phyloP scores from a whole-genome alignment of 1,140 invertebrate genomes.

The Babylonia areolata region DNA sequence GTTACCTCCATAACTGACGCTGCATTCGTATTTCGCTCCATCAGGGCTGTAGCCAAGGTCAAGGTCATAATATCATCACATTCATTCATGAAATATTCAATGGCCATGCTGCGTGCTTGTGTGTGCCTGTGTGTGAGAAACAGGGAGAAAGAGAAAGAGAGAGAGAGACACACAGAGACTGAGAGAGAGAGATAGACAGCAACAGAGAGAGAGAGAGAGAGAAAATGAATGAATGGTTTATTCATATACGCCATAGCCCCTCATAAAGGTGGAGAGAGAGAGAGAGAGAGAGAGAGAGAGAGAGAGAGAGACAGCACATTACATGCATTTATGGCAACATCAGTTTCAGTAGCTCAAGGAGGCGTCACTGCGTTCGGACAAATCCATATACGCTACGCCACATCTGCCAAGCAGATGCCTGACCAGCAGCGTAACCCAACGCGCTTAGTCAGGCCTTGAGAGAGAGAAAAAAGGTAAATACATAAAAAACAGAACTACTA shows the following conservation, averaged over 20 bases:
- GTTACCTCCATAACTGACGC: not conserved
- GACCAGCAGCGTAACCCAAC: no score
- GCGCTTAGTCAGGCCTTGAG: no score
- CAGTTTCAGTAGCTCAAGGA: not conserved
- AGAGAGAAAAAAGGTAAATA: no score
- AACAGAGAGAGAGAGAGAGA: not conserved
- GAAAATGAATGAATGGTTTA: not conserved
- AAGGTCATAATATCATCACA: not conserved
- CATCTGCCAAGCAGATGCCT: no score
- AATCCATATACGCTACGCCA: no score
- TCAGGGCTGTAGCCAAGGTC: not conserved
- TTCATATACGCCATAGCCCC: not conserved
- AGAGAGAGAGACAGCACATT: not conserved
- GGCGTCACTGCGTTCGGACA: no score
- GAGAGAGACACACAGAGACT: not conserved
- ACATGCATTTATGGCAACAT: not conserved
- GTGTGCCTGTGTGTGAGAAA: no score
- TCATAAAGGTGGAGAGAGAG: not conserved
- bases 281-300: not conserved
- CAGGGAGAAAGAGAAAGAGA: not conserved
- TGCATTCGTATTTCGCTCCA: conserved; percentile 5
- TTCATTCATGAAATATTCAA: no score
- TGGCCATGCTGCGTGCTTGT: no score
- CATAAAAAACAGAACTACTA: no score
- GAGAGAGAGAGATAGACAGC: not conserved